phyloP scores from a whole-genome alignment of 2,113 vertebrate species.

The Motacilla alba region DNA sequence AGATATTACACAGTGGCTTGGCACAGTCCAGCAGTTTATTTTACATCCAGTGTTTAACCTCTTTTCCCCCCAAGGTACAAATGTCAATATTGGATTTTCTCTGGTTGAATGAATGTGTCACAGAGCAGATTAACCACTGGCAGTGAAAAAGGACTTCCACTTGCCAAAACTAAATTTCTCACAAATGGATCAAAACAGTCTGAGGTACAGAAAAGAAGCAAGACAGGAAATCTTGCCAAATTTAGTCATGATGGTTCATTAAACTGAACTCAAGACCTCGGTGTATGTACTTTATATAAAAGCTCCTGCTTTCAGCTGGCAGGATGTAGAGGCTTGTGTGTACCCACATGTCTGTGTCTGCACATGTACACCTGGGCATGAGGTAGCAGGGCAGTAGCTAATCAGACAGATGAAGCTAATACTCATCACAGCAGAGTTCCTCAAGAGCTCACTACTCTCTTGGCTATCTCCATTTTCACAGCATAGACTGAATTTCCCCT shows the following conservation, averaged over 20 bases:
- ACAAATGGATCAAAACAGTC: constrained; percentile 67
- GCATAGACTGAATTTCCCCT: background rate
- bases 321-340: background rate
- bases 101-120: constrained; percentile 71
- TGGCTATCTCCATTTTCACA: background rate
- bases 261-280: constrained; percentile 26
- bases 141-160: constrained; percentile 64
- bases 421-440: background rate
- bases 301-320: background rate
- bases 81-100: constrained; percentile 78
- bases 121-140: constrained; percentile 73
- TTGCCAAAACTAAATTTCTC: constrained; percentile 74
- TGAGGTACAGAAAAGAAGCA: constrained; percentile 57
- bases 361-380: background rate
- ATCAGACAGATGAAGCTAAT: background rate
- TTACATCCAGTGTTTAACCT: constrained; percentile 67
- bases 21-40: constrained; percentile 34
- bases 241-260: constrained; percentile 60
- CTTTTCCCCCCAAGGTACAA: constrained; percentile 56
- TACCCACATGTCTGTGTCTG: background rate
- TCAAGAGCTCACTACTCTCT: background rate
- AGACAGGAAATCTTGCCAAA: constrained; percentile 42
- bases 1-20: background rate
- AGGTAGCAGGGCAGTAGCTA: background rate
- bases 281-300: background rate